Evolutionary conservation across 2,113 vertebrate species (phyloP).

Genomic region (Archocentrus centrarchus): DNA sequence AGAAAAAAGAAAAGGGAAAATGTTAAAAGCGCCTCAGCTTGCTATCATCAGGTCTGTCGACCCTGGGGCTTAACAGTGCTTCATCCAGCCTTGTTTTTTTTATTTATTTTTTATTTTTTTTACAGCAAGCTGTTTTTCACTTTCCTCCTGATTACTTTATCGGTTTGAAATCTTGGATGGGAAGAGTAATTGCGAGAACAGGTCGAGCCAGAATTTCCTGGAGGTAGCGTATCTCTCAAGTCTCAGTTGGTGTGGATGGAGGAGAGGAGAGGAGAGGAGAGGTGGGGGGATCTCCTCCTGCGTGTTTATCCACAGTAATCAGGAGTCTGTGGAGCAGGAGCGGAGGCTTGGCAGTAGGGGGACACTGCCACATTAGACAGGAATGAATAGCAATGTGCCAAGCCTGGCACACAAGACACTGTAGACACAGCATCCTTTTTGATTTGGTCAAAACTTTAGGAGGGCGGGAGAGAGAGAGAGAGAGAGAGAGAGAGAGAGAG

Average conservation of each 20-base stretch:
- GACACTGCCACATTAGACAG: conserved; percentile 75
- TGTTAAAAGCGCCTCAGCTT: conserved; percentile 52
- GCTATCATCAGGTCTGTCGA: conserved; percentile 41
- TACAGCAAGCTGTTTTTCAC: conserved; percentile 44
- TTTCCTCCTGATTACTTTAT: conserved; percentile 72
- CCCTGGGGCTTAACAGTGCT: conserved; percentile 38
- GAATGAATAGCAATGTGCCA: conserved; percentile 78
- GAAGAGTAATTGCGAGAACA: conserved; percentile 49
- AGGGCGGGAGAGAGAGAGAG: conserved; percentile 12
- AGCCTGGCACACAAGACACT: conserved; percentile 67
- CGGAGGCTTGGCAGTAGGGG: conserved; percentile 70
- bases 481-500: conserved; percentile 20
- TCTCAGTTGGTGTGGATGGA: conserved; percentile 74
- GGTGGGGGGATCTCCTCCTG: conserved; percentile 65
- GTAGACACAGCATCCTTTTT: conserved; percentile 75
- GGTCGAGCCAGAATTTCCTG: conserved; percentile 74
- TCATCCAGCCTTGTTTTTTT: conserved; percentile 9
- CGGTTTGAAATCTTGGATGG: conserved; percentile 70
- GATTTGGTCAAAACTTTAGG: conserved; percentile 72
- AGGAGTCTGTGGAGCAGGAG: conserved; percentile 78
- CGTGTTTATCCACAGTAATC: conserved; percentile 81
- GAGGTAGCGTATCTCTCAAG: conserved; percentile 72
- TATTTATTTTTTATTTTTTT: not conserved
- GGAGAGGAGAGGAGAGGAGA: conserved; percentile 57
- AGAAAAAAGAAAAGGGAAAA: conserved; percentile 52